Evolutionary conservation across 2,797 vertebrate species (phyloP).

Genomic region (Parambassis ranga): DNA sequence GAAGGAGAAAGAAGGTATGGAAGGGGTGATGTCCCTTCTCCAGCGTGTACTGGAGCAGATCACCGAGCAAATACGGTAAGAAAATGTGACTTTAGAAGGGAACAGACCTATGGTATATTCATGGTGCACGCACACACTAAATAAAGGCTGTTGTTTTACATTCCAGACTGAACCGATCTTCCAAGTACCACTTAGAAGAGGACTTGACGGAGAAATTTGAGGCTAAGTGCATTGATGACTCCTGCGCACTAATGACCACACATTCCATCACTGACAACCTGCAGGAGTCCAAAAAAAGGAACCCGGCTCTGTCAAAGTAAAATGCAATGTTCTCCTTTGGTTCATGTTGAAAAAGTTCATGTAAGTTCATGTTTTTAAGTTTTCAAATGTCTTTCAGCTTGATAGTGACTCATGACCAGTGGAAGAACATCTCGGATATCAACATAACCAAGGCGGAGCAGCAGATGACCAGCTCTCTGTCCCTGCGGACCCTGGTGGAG

Average conservation of each 20-base stretch:
- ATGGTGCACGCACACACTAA: too few species aligned
- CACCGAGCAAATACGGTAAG: constrained; percentile 87
- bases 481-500: constrained; percentile 81
- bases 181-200: constrained; percentile 87
- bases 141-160: not conserved
- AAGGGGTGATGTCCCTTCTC: constrained; percentile 79
- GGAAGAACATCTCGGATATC: constrained; percentile 83
- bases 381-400: constrained; percentile 44
- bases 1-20: constrained; percentile 84
- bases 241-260: constrained; percentile 82
- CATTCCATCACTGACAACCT: constrained; percentile 68
- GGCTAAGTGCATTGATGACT: constrained; percentile 85
- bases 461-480: constrained; percentile 84
- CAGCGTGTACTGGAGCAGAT: constrained; percentile 83
- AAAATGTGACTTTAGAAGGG: too few species aligned
- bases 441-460: constrained; percentile 87
- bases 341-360: too few species aligned
- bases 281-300: constrained; percentile 33
- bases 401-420: constrained; percentile 83
- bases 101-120: too few species aligned
- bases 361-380: too few species aligned
- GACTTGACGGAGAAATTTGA: constrained; percentile 88
- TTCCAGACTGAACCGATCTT: constrained; percentile 85
- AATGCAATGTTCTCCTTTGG: not conserved
- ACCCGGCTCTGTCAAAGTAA: constrained; percentile 42